These are phyloP conservation scores for Melieria crassipennis DNA, from an alignment of 2,888 invertebrate genomes.

Conservation along the genomic window DNA sequence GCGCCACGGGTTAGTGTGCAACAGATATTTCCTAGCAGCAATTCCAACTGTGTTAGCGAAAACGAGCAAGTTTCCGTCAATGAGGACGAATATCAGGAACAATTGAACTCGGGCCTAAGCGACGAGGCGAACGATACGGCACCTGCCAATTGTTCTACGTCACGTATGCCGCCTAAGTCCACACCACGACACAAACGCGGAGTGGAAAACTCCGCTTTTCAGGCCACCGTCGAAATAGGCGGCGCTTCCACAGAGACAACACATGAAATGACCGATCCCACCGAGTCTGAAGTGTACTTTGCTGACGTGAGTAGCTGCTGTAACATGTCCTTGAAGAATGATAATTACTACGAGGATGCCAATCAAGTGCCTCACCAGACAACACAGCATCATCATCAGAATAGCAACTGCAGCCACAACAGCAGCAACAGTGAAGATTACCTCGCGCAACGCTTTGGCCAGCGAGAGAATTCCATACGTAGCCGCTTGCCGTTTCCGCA, in stretches of 20 bases:
- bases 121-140: constrained; percentile 48
- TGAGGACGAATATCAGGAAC: constrained; percentile 60
- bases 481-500: constrained; percentile 70
- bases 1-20: constrained; percentile 66
- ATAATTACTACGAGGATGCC: constrained; percentile 65
- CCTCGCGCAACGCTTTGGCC: constrained; percentile 69
- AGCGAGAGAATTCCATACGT: constrained; percentile 71
- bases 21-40: constrained; percentile 57
- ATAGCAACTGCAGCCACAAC: constrained; percentile 44
- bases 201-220: constrained; percentile 81
- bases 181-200: constrained; percentile 68
- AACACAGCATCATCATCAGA: constrained; percentile 40
- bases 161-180: constrained; percentile 29
- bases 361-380: constrained; percentile 43
- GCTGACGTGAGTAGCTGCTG: constrained; percentile 88
- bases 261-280: constrained; percentile 67
- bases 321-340: constrained; percentile 74
- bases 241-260: constrained; percentile 41
- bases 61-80: constrained; percentile 17
- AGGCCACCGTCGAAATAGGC: constrained; percentile 61
- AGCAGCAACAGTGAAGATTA: constrained; percentile 68
- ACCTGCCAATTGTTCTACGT: constrained; percentile 40
- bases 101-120: constrained; percentile 45
- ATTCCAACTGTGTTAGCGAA: constrained; percentile 3
- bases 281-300: constrained; percentile 86